phyloP scores from a whole-genome alignment of 2,797 vertebrate species.

The Pipistrellus pygmaeus region DNA sequence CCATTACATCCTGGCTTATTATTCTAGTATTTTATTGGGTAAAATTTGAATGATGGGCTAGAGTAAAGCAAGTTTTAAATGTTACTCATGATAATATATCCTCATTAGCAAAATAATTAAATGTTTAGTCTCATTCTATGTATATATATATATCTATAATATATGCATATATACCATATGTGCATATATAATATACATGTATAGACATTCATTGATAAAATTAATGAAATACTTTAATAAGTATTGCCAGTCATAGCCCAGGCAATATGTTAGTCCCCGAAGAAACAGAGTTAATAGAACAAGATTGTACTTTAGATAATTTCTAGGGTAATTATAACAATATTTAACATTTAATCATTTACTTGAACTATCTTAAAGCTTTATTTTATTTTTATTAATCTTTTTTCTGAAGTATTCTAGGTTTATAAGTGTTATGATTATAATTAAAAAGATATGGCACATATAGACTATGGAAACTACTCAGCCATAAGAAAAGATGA shows the following conservation, averaged over 20 bases:
- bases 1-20: conserved; percentile 7
- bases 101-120: neutral
- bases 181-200: neutral
- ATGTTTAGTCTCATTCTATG: neutral
- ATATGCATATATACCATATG: neutral
- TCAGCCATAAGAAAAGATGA: neutral
- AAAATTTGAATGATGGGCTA: neutral
- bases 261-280: neutral
- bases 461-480: neutral
- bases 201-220: neutral
- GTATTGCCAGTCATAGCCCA: neutral
- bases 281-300: neutral
- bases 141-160: neutral
- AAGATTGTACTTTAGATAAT: neutral
- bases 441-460: neutral
- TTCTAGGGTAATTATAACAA: neutral
- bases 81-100: neutral
- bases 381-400: neutral
- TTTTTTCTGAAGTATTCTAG: neutral
- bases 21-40: neutral
- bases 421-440: neutral
- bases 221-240: conserved; percentile 16
- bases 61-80: neutral
- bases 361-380: neutral
- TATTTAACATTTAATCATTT: neutral